phyloP scores from a whole-genome alignment of 2,888 invertebrate species.

The Hirtodrosophila alboralis region DNA sequence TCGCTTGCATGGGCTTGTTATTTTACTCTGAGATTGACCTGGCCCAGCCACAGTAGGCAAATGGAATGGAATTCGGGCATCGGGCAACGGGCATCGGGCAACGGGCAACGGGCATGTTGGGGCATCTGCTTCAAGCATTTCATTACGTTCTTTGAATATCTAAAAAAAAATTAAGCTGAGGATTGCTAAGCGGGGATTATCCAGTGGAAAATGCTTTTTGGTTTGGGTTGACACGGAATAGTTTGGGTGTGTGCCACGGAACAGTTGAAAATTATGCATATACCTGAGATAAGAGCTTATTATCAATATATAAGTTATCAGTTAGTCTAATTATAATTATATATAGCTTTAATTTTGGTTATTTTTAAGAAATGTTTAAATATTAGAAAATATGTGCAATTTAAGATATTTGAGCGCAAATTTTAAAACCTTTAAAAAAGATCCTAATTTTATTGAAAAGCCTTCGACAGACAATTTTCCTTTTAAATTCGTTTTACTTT shows the following conservation, averaged over 20 bases:
- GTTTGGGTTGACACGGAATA: background rate
- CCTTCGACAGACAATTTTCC: too few relatives aligned
- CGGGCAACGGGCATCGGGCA: too few relatives aligned
- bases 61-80: slow-evolving; percentile 61
- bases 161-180: slow-evolving; percentile 25
- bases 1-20: slow-evolving; percentile 68
- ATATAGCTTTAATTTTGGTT: slow-evolving; percentile 4
- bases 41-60: slow-evolving; percentile 57
- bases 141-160: slow-evolving; percentile 40
- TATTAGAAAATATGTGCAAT: too few relatives aligned
- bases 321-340: slow-evolving; percentile 22
- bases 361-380: too few relatives aligned
- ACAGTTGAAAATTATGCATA: background rate
- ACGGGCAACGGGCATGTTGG: too few relatives aligned
- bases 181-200: slow-evolving; percentile 45
- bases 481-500: too few relatives aligned
- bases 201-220: slow-evolving; percentile 24
- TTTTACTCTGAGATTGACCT: slow-evolving; percentile 44
- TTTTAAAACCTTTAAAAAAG: too few relatives aligned
- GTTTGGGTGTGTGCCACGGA: too few relatives aligned
- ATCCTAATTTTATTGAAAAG: too few relatives aligned
- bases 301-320: background rate
- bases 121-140: slow-evolving; percentile 35
- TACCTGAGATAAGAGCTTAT: background rate
- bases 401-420: too few relatives aligned